These are phyloP conservation scores for Iselma pallidipennis DNA, from an alignment of 2,888 invertebrate species.

Conservation along the genomic window DNA sequence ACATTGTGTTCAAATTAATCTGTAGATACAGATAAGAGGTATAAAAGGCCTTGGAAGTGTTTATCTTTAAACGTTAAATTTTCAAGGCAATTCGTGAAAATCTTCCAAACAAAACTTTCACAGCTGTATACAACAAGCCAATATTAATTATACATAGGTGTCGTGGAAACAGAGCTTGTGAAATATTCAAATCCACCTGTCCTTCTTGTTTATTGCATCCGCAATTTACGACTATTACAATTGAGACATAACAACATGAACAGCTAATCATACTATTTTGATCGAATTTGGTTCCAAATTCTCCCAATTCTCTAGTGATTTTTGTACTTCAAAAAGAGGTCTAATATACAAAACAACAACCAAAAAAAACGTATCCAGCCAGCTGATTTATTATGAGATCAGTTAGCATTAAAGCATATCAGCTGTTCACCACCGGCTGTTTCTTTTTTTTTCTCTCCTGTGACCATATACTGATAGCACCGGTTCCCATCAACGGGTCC, in stretches of 20 bases:
- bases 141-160: not conserved
- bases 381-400: constrained; percentile 7
- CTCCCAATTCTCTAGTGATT: too few species aligned
- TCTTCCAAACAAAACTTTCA: not conserved
- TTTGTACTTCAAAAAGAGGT: too few species aligned
- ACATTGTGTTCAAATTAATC: too few species aligned
- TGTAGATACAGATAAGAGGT: too few species aligned
- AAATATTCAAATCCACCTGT: not conserved
- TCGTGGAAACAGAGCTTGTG: not conserved
- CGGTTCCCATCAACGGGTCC: constrained; percentile 28
- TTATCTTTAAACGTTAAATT: too few species aligned
- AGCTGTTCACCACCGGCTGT: constrained; percentile 2
- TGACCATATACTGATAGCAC: constrained; percentile 23
- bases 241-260: too few species aligned
- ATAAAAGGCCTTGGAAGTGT: too few species aligned
- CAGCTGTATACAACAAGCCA: not conserved
- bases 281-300: too few species aligned
- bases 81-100: too few species aligned
- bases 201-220: not conserved
- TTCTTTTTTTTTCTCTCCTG: constrained; percentile 8
- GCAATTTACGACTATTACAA: not conserved
- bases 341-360: not conserved
- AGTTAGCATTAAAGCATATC: not conserved
- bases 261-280: too few species aligned
- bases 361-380: not conserved